Percentiles rank a stretch among this genome's conserved stretches.
phyloP scores from a whole-genome alignment of 2,888 invertebrate genomes.

The Salpingus planirostris region DNA sequence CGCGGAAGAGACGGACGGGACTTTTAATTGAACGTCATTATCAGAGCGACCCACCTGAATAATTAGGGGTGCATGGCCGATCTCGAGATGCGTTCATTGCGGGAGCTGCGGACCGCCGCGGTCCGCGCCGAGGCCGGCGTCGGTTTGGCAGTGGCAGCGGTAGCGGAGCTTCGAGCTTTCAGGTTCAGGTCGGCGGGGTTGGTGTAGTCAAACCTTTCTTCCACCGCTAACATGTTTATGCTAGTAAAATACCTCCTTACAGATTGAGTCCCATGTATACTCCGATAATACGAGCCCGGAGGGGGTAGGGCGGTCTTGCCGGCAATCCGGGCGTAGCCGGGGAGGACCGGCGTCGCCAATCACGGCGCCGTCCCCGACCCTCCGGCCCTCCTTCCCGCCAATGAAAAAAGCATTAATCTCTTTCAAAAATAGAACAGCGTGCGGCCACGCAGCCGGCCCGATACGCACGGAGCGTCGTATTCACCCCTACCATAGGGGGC shows the following conservation, averaged over 20 bases:
- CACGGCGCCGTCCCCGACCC: slow-evolving; percentile 26
- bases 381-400: slow-evolving; percentile 42
- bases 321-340: slow-evolving; percentile 38
- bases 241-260: slow-evolving; percentile 42
- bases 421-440: slow-evolving; percentile 43
- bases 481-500: slow-evolving; percentile 38
- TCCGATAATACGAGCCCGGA: slow-evolving; percentile 37
- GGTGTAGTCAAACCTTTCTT: slow-evolving; percentile 33
- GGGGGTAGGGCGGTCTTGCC: slow-evolving; percentile 34
- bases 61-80: no score
- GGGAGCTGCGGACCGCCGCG: no score
- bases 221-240: slow-evolving; percentile 42
- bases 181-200: no score
- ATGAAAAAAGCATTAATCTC: slow-evolving; percentile 47
- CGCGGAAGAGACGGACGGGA: no score
- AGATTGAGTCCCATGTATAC: slow-evolving; percentile 42
- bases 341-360: slow-evolving; percentile 35
- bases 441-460: slow-evolving; percentile 37
- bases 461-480: slow-evolving; percentile 34
- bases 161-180: no score
- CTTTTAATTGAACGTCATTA: no score
- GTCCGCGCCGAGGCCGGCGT: no score
- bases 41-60: no score
- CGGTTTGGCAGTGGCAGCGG: no score
- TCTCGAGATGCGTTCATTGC: no score